Evolutionary conservation across 2,113 vertebrate genomes (phyloP), one percentile per base, ranked within the genome.

Genomic region (Oreochromis niloticus): DNA sequence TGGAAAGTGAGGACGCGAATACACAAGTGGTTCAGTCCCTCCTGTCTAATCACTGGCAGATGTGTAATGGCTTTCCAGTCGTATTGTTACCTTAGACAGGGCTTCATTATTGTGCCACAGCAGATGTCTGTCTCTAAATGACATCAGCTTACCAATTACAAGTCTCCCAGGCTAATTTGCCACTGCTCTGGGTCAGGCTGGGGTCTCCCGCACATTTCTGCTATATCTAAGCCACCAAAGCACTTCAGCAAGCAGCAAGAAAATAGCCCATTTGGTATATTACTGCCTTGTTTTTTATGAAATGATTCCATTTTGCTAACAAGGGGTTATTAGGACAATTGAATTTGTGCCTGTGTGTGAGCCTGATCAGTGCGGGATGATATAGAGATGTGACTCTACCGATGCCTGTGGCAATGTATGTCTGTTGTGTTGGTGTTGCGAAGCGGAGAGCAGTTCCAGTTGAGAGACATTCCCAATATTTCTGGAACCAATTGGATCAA

Each of bases 131-230:
- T 92, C 92, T 94, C 92, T 80, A 91, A 94, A 95, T 94, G 91
- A 94, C 93, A 95, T 95, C 92, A 91, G 88, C 92, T 91, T 81
- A 88, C 89, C 94, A 95, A 96, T 96, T 95, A 96, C 91, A 85
- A 87, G 93, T 91, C 93, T 94, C 92, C 39, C 6, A 88, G 89
- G 93, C 92, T 95, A 94, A 96, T 96, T 95, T 94, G 92, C 88
- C 87, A 82, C 54, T 52, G 82, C 30, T 81, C 85, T 55, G 92
- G 93, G 92, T 94, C 94, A 94, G 91, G 80, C 55, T 14, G 48
- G 86, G 93, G 94, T 94, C 94, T 86, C 63, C 85, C 2, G 56
- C 89, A 94, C 85, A 82, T 91, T 93, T 89, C 91, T 85, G 87
- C 87, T 84, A 32, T 84, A 89, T 85, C 91, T 85, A 85, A 92